These are phyloP conservation scores for Leptoteleia sp. DNA, from an alignment of 1,140 invertebrate species.

Conservation along the genomic window DNA sequence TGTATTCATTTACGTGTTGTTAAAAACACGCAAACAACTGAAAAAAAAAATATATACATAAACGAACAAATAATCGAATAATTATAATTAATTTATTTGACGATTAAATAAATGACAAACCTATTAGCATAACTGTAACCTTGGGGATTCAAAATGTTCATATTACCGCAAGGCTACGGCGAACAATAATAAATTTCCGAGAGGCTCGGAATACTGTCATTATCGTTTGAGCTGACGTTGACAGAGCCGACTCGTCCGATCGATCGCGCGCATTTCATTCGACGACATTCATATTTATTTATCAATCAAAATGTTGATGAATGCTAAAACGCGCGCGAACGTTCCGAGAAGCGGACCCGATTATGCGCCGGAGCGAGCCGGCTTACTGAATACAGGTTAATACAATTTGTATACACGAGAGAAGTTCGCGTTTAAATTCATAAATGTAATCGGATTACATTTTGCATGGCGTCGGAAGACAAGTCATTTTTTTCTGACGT, in stretches of 20 bases:
- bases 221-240: conserved; percentile 28
- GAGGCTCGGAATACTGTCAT: conserved; percentile 19
- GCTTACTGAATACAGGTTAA: conserved; percentile 38
- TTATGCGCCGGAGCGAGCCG: conserved; percentile 29
- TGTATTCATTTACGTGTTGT: too few relatives aligned
- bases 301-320: conserved; percentile 49
- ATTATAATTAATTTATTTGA: too few relatives aligned
- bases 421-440: conserved; percentile 32
- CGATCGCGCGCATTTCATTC: conserved; percentile 13
- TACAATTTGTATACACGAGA: conserved; percentile 33
- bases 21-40: too few relatives aligned
- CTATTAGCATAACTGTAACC: too few relatives aligned
- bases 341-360: conserved; percentile 27
- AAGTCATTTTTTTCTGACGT: conserved; percentile 16
- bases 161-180: too few relatives aligned
- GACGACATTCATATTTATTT: conserved; percentile 35
- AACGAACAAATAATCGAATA: too few relatives aligned
- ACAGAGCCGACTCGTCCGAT: conserved; percentile 14
- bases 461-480: conserved; percentile 14
- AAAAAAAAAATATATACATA: too few relatives aligned
- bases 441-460: conserved; percentile 49
- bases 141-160: too few relatives aligned
- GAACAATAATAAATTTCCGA: conserved; percentile 29
- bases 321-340: conserved; percentile 30
- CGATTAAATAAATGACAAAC: background rate